These are phyloP conservation scores for Papilio elwesi DNA, from an alignment of 2,888 invertebrate genomes.

Conservation along the genomic window DNA sequence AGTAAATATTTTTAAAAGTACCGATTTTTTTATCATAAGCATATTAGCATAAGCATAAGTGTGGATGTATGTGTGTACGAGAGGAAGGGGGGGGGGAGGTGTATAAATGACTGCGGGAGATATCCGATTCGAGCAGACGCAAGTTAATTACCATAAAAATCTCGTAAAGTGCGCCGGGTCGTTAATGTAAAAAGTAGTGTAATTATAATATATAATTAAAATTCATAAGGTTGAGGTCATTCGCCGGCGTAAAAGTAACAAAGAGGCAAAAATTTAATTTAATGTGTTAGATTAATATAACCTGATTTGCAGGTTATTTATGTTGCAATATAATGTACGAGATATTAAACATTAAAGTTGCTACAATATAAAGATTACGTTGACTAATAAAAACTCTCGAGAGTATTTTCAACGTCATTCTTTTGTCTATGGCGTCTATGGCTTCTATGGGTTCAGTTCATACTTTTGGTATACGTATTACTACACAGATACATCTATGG, in stretches of 20 bases:
- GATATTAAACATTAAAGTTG: neutral
- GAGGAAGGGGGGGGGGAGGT: neutral
- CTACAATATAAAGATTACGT: neutral
- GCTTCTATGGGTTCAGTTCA: no score
- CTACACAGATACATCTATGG: no score
- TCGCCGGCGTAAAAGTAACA: slow-evolving; percentile 26
- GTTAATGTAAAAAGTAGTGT: slow-evolving; percentile 30
- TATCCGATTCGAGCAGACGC: slow-evolving; percentile 21
- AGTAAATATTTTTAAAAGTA: slow-evolving; percentile 17
- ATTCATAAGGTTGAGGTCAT: slow-evolving; percentile 28
- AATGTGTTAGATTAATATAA: neutral
- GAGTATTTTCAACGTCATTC: neutral
- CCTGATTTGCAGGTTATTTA: slow-evolving; percentile 9
- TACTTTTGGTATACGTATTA: no score
- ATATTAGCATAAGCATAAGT: slow-evolving; percentile 1
- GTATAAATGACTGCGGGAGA: slow-evolving; percentile 12
- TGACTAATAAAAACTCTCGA: neutral
- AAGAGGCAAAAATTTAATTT: slow-evolving; percentile 16
- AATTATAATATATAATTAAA: slow-evolving; percentile 31
- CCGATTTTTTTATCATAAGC: neutral
- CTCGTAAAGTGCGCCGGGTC: slow-evolving; percentile 27
- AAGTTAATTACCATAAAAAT: slow-evolving; percentile 27
- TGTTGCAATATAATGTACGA: neutral
- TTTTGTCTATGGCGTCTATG: no score
- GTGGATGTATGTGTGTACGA: neutral